These are phyloP conservation scores for Erannis defoliaria DNA, from an alignment of 2,888 invertebrate species.

Conservation along the genomic window DNA sequence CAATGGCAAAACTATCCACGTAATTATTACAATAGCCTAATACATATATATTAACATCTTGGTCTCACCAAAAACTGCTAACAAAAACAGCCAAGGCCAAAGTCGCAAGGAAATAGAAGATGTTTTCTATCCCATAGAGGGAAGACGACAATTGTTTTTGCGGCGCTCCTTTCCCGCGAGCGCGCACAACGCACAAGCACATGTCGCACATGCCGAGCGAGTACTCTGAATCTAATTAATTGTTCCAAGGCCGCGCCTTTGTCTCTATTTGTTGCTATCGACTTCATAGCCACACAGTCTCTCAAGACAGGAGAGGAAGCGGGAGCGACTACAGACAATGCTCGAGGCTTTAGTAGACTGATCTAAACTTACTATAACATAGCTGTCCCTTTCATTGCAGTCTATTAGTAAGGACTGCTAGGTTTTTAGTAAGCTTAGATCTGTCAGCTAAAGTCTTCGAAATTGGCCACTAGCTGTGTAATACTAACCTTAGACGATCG, in stretches of 20 bases:
- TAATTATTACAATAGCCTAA: not conserved
- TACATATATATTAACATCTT: not conserved
- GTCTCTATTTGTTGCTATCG: conserved; percentile 72
- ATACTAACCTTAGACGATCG: too few relatives aligned
- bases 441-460: too few relatives aligned
- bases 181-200: conserved; percentile 1
- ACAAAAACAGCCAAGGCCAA: conserved; percentile 36
- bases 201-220: conserved; percentile 58
- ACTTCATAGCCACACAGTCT: conserved; percentile 49
- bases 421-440: too few relatives aligned
- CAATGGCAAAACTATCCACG: too few relatives aligned
- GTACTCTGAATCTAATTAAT: conserved; percentile 78
- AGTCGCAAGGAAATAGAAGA: conserved; percentile 47
- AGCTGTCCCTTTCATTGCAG: too few relatives aligned
- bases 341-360: too few relatives aligned
- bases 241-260: conserved; percentile 72
- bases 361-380: too few relatives aligned
- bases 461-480: too few relatives aligned
- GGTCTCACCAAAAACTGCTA: conserved; percentile 6
- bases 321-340: too few relatives aligned
- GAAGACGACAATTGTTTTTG: conserved; percentile 37
- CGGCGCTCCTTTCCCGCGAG: conserved; percentile 47
- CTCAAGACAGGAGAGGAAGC: conserved; percentile 32
- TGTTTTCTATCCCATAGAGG: conserved; percentile 40
- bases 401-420: too few relatives aligned